Conservation (phyloP, 1,140 invertebrate species). For the Sycobia sp. region DNA sequence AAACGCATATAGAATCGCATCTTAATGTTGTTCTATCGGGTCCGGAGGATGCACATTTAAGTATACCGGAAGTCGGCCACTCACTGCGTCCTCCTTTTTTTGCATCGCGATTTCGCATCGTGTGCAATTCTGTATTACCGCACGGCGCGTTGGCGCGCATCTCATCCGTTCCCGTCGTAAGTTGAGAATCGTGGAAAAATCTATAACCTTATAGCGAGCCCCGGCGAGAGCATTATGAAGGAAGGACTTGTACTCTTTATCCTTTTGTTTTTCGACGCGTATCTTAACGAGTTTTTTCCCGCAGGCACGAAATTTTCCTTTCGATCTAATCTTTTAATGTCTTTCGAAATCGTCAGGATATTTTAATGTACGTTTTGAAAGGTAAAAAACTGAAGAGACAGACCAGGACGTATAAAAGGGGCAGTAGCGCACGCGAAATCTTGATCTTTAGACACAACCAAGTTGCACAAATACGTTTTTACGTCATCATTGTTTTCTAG, state of each 20-base stretch:
- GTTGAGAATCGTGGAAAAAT: conserved; percentile 5
- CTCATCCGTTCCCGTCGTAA: background rate
- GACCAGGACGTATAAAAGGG: background rate
- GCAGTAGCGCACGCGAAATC: background rate
- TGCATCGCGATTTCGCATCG: conserved; percentile 18
- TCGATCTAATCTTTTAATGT: background rate
- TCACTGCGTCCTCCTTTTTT: background rate
- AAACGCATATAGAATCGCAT: too few species aligned
- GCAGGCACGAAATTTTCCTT: too few species aligned
- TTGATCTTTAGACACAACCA: background rate
- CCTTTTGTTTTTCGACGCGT: conserved; percentile 8
- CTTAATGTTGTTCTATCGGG: too few species aligned
- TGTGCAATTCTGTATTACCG: background rate
- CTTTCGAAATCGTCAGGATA: background rate
- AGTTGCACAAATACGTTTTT: conserved; percentile 15
- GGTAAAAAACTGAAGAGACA: background rate
- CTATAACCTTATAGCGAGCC: conserved; percentile 11
- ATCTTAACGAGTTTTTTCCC: background rate
- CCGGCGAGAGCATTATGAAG: background rate
- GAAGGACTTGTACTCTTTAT: conserved; percentile 18
- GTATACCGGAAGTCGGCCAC: conserved; percentile 17
- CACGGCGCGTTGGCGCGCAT: too few species aligned
- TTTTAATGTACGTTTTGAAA: background rate
- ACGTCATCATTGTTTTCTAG: conserved; percentile 21
- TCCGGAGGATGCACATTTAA: conserved; percentile 1